Conservation (phyloP, 2,113 vertebrate species). For the Strigops habroptila region DNA sequence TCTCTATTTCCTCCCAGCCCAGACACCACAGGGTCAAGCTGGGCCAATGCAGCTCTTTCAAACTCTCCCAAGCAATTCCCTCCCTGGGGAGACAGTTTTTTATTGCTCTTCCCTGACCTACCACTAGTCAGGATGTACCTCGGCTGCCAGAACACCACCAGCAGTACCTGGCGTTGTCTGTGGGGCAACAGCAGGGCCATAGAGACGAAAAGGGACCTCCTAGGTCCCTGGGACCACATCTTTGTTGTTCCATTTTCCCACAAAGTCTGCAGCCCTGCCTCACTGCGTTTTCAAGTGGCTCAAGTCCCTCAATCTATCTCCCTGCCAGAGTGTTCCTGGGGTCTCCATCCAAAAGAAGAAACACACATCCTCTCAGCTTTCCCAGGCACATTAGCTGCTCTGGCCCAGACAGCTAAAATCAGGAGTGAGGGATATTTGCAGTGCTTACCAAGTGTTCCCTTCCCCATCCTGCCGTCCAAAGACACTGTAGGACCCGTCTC, state of each 20-base stretch:
- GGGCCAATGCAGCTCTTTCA: neutral
- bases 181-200: neutral
- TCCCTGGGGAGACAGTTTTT: neutral
- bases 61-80: neutral
- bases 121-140: neutral
- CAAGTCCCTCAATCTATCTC: neutral
- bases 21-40: neutral
- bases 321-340: neutral
- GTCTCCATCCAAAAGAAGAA: neutral
- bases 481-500: constrained; percentile 86
- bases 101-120: neutral
- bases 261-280: neutral
- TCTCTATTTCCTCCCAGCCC: neutral
- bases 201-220: neutral
- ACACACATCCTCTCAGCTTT: constrained; percentile 70
- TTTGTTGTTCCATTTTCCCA: neutral
- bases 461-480: constrained; percentile 78
- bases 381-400: neutral
- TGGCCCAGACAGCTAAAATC: neutral
- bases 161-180: neutral
- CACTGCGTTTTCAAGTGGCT: neutral
- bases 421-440: neutral
- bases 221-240: neutral
- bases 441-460: constrained; percentile 86
- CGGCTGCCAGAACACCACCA: neutral